Percentiles rank a stretch among this genome's conserved stretches.
phyloP scores from a whole-genome alignment of 1,140 invertebrate genomes.

The Panonychus citri region DNA sequence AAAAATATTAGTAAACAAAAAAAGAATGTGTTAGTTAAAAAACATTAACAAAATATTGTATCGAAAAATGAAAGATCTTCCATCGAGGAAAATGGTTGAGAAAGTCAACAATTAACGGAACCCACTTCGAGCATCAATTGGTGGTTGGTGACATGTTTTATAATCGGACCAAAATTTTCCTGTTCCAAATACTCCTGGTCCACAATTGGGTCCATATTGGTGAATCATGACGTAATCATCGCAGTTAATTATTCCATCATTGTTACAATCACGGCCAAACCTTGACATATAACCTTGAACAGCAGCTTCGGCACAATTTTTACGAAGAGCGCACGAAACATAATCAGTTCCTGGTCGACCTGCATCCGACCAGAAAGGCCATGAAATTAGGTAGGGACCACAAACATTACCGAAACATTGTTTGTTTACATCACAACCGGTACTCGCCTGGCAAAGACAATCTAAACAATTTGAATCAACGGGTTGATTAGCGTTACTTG shows the following conservation, averaged over 20 bases:
- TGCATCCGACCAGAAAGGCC: background rate
- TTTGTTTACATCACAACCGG: constrained; percentile 7
- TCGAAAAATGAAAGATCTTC: too few relatives aligned
- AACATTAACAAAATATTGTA: too few relatives aligned
- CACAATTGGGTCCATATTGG: constrained; percentile 14
- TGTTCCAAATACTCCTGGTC: background rate
- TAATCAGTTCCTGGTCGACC: background rate
- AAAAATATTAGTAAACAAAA: too few relatives aligned
- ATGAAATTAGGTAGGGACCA: constrained; percentile 6
- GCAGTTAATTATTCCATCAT: constrained; percentile 7
- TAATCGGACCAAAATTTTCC: background rate
- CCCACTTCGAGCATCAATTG: background rate
- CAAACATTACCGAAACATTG: constrained; percentile 5
- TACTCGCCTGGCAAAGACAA: constrained; percentile 7
- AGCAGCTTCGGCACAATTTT: constrained; percentile 41
- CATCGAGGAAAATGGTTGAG: too few relatives aligned
- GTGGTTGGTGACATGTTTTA: background rate
- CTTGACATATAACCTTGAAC: constrained; percentile 50
- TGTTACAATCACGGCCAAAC: constrained; percentile 58
- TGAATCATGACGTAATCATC: constrained; percentile 38
- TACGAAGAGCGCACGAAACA: constrained; percentile 24
- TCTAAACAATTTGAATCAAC: constrained; percentile 3
- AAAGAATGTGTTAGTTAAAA: too few relatives aligned
- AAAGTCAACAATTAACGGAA: too few relatives aligned
- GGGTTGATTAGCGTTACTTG: too few relatives aligned